Evolutionary conservation across 2,888 invertebrate species (phyloP), one percentile per base, ranked within the genome.

Genomic region (Ornithoptera priamus): DNA sequence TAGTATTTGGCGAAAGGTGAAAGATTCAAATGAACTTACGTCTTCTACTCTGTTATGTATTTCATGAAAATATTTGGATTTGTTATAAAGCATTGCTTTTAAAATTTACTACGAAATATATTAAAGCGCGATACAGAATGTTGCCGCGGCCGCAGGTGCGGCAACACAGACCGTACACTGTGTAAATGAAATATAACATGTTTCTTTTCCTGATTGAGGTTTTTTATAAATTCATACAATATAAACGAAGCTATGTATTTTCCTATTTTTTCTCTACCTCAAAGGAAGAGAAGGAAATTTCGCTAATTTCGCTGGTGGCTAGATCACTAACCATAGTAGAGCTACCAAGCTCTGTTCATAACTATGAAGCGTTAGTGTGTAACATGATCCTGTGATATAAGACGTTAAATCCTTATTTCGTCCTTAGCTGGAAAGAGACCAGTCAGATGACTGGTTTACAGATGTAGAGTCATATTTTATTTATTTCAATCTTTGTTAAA

Each of bases 171-270:
- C 61, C 61, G 42, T 61, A 63, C 63, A 46, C 50, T 22, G 5
- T 46, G 46, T 63, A 24, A 63, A 63, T 63, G 63, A 63, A 63
- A 63, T 63, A 24, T 42, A 24, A 63, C 46, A 53, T 24, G 63
- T 24, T 63, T 63, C 63, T 50, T 63, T 63, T 63, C 53, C 63
- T 63, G 63, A 63, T 63, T 63, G 63, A 53, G 63, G 53, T 50
- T 63, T 63, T 61, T 6, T 10, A 15, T 50, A 22, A 42, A 63
- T 63, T 63, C 46, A 22, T 57, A 57, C 20, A 57, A 57, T 18
- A 20, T 18, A 20, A 57, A 57, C n/a, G 20, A 17, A 50, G 15
- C 17, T 5, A 50, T 50, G 5, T 50, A 50, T 50, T 50, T 18
- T 50, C 12, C 18, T 15, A 15, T 50, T 1, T 50, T 15, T 50